Evolutionary conservation across 2,888 invertebrate species (phyloP), one percentile per base, ranked within the genome.

Genomic region (Microdon myrmicae): DNA sequence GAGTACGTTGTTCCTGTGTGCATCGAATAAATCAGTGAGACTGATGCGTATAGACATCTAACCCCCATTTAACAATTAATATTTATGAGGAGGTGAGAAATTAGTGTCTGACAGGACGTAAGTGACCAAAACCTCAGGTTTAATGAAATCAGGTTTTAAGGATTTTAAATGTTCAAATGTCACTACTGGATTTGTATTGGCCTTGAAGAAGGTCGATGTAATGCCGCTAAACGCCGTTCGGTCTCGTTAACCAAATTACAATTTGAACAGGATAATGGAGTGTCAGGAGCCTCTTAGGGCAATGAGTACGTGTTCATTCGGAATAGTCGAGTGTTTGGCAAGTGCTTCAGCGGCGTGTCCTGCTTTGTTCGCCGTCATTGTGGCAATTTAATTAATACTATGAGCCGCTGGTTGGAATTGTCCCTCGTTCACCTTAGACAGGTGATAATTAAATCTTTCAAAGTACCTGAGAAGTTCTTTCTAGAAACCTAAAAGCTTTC

Each of bases 301-400:
- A 37, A 39, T 37, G 45, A 49, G 49, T 31, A 22, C 38, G 26
- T 16, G 16, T 14, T 32, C n/a, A 8, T 22, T n/a, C 12, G 7
- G 26, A 22, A 23, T n/a, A 14, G n/a, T 44, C 3, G 12, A 47
- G 47, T 58, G 51, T 51, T 53, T 64, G 51, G 17, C 39, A 13
- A 51, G 49, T 35, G 12, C 51, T 64, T 41, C 37, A 58, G 23
- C 51, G 45, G 55, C 38, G 44, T 58, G 58, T 53, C 64, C 37
- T 58, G 58, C 58, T 47, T 35, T 64, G 58, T 29, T 20, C 29
- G 41, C 53, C 53, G 51, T 43, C 64, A 64, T 43, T 58, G 61
- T 51, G 61, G 61, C 61, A 51, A 64, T 64, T 58, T 64, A 64
- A 64, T 64, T 64, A 64, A 64, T 64, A 47, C 45, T 64, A 58